These are phyloP conservation scores for Lutjanus erythropterus DNA, from an alignment of 2,113 vertebrate genomes.

Conservation along the genomic window DNA sequence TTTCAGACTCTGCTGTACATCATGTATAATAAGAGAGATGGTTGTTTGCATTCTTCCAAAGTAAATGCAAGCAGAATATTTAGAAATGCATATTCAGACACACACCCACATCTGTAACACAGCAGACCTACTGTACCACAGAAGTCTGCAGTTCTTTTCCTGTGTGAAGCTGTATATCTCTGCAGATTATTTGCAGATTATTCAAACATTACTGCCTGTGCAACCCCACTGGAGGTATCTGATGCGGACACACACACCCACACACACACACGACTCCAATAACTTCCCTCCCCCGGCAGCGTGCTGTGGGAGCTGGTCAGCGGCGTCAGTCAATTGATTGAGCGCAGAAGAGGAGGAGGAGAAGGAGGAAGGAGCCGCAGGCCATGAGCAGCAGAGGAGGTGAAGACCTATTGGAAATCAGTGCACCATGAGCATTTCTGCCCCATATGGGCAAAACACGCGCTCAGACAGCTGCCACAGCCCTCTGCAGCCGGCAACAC, in stretches of 20 bases:
- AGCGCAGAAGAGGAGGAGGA: constrained; percentile 69
- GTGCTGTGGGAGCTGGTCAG: constrained; percentile 78
- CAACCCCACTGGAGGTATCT: constrained; percentile 42
- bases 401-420: constrained; percentile 86
- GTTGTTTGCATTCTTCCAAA: background rate
- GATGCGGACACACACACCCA: constrained; percentile 26
- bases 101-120: background rate
- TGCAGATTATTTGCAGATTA: constrained; percentile 46
- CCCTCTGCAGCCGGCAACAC: constrained; percentile 43
- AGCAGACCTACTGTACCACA: background rate
- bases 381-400: constrained; percentile 78
- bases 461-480: constrained; percentile 70
- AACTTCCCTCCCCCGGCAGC: constrained; percentile 65
- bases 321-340: constrained; percentile 79
- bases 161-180: constrained; percentile 5
- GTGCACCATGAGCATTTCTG: constrained; percentile 72
- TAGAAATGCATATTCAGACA: background rate
- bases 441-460: constrained; percentile 62
- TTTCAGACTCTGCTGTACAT: background rate
- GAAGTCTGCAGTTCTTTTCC: background rate
- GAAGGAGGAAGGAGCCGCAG: constrained; percentile 78
- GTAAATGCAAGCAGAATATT: background rate
- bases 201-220: constrained; percentile 28
- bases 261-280: constrained; percentile 74
- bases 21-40: background rate